Conservation (phyloP, 2,113 vertebrate species). For the Canis aureus region DNA sequence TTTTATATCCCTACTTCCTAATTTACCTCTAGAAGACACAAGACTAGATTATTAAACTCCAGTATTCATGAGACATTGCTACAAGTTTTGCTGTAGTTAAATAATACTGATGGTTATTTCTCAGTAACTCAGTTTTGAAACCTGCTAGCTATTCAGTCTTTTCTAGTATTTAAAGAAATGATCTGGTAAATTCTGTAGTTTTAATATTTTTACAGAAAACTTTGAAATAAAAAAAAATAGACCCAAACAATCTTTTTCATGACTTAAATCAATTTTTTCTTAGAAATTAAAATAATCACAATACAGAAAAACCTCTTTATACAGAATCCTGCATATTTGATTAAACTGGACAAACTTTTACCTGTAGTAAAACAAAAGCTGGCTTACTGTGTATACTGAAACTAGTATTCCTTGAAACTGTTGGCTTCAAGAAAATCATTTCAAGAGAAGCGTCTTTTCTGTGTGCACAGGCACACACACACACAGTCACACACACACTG, state of each 20-base stretch:
- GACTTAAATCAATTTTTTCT: conserved; percentile 61
- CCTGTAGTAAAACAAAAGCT: conserved; percentile 76
- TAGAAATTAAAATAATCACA: conserved; percentile 71
- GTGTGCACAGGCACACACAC: not conserved
- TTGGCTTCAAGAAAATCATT: conserved; percentile 75
- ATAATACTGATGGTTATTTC: conserved; percentile 62
- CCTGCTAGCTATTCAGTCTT: not conserved
- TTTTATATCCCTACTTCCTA: conserved; percentile 36
- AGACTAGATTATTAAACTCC: conserved; percentile 62
- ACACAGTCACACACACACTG: not conserved
- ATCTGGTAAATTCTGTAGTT: conserved; percentile 46
- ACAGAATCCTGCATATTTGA: conserved; percentile 49
- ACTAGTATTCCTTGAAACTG: conserved; percentile 78
- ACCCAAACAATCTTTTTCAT: conserved; percentile 44
- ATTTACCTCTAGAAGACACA: conserved; percentile 61
- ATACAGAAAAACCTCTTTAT: conserved; percentile 76
- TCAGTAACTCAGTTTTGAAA: conserved; percentile 56
- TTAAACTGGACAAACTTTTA: conserved; percentile 81
- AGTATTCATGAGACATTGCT: conserved; percentile 28
- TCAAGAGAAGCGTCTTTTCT: conserved; percentile 61
- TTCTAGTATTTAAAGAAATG: conserved; percentile 68
- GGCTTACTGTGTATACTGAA: conserved; percentile 52
- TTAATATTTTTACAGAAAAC: conserved; percentile 70
- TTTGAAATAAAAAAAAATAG: conserved; percentile 78
- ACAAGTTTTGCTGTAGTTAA: conserved; percentile 62